Conservation (phyloP, 1,140 invertebrate genomes). For the Subanguina moxae region DNA sequence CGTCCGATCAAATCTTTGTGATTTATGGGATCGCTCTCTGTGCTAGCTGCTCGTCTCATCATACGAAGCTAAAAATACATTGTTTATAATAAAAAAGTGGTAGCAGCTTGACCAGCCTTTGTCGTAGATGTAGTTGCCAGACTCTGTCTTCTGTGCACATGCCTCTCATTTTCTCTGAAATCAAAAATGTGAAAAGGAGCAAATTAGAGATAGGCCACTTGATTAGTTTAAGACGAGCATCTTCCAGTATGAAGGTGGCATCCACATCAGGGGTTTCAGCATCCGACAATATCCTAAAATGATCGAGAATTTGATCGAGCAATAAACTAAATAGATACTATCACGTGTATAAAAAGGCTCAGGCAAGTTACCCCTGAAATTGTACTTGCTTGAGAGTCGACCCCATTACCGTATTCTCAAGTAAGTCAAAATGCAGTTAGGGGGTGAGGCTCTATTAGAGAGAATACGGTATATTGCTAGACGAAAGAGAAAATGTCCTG, state of each 20-base stretch:
- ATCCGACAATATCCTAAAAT: slow-evolving; percentile 28
- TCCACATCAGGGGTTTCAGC: slow-evolving; percentile 44
- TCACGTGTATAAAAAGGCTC: too few species aligned
- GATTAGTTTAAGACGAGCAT: slow-evolving; percentile 53
- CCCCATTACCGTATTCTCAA: too few species aligned
- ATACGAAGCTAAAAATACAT: slow-evolving; percentile 40
- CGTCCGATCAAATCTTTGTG: slow-evolving; percentile 18
- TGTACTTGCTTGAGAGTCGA: too few species aligned
- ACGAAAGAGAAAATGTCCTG: too few species aligned
- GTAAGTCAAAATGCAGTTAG: too few species aligned
- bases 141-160: slow-evolving; percentile 50
- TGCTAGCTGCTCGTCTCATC: slow-evolving; percentile 52
- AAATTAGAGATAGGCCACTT: slow-evolving; percentile 18
- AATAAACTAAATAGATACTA: too few species aligned
- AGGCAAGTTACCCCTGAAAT: too few species aligned
- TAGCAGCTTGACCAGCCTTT: slow-evolving; percentile 21
- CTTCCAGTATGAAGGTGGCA: slow-evolving; percentile 57
- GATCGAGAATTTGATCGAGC: too few species aligned
- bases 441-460: not conserved
- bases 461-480: too few species aligned
- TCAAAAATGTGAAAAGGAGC: slow-evolving; percentile 8
- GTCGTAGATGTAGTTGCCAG: slow-evolving; percentile 51
- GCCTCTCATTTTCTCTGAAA: slow-evolving; percentile 34
- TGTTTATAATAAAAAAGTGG: too few species aligned
- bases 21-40: slow-evolving; percentile 48